Evolutionary conservation across 2,113 vertebrate genomes (phyloP).

Genomic region (Octodon degus): DNA sequence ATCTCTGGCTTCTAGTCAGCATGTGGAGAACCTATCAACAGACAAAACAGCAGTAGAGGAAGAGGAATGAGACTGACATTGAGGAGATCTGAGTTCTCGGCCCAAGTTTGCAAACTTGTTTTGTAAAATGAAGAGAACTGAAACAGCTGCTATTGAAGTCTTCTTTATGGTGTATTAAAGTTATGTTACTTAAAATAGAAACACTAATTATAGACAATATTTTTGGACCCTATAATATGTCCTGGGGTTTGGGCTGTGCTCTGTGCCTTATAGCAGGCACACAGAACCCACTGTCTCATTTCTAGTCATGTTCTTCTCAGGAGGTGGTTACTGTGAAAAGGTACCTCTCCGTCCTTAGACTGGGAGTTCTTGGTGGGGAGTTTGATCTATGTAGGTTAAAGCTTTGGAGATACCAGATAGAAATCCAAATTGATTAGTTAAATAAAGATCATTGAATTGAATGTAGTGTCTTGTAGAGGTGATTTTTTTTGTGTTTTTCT

Average conservation of each 20-base stretch:
- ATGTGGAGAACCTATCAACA: not conserved
- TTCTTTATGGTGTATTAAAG: not conserved
- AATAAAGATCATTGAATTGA: not conserved
- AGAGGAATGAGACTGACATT: not conserved
- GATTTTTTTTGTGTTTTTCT: constrained; percentile 2
- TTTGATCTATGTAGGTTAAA: not conserved
- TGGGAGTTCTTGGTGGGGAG: not conserved
- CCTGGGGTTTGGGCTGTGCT: not conserved
- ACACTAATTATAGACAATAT: not conserved
- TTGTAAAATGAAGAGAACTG: not conserved
- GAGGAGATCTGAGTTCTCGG: not conserved
- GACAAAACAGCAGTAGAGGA: not conserved
- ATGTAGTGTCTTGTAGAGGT: not conserved
- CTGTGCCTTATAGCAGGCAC: not conserved
- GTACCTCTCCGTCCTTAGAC: not conserved
- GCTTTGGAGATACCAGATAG: not conserved
- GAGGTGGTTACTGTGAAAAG: not conserved
- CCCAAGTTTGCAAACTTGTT: not conserved
- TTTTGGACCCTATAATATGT: not conserved
- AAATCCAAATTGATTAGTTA: not conserved
- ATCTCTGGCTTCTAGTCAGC: constrained; percentile 55
- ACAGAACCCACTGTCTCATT: not conserved
- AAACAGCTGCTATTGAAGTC: not conserved
- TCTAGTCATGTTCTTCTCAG: not conserved
- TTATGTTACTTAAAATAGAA: not conserved